These are phyloP conservation scores for Plectropomus leopardus DNA, from an alignment of 2,113 vertebrate genomes.

Conservation along the genomic window DNA sequence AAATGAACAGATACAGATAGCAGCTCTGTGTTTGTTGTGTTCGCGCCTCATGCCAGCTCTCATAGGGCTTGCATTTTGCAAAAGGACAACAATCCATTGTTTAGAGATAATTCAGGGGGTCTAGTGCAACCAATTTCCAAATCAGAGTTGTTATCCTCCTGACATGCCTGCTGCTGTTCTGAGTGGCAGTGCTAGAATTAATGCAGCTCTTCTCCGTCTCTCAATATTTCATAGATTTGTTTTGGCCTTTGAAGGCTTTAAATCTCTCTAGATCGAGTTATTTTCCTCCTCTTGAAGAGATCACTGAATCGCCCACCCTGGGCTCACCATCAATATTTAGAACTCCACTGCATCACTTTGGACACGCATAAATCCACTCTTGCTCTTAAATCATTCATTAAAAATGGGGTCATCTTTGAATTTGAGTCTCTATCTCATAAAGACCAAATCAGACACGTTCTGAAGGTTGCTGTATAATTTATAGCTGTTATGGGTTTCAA, in stretches of 20 bases:
- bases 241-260: conserved; percentile 71
- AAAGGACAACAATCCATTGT: conserved; percentile 27
- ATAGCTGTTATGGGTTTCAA: conserved; percentile 48
- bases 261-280: conserved; percentile 57
- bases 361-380: conserved; percentile 71
- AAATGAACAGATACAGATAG: neutral
- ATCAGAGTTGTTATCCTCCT: conserved; percentile 36
- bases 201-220: conserved; percentile 41
- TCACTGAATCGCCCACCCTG: conserved; percentile 22
- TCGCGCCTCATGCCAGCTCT: conserved; percentile 1
- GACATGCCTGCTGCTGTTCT: conserved; percentile 27
- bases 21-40: neutral
- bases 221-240: conserved; percentile 71
- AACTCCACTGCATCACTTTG: conserved; percentile 63
- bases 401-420: conserved; percentile 63
- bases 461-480: conserved; percentile 67
- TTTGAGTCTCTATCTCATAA: conserved; percentile 49
- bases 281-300: conserved; percentile 60
- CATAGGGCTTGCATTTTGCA: neutral
- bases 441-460: conserved; percentile 49
- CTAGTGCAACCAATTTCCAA: conserved; percentile 38
- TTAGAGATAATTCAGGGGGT: conserved; percentile 29
- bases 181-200: conserved; percentile 39
- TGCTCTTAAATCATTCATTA: conserved; percentile 74
- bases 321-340: conserved; percentile 79